Percentiles rank a stretch among this genome's conserved stretches.
These are phyloP conservation scores for Pipistrellus pipistrellus DNA, from an alignment of 2,797 vertebrate species.

Conservation along the genomic window DNA sequence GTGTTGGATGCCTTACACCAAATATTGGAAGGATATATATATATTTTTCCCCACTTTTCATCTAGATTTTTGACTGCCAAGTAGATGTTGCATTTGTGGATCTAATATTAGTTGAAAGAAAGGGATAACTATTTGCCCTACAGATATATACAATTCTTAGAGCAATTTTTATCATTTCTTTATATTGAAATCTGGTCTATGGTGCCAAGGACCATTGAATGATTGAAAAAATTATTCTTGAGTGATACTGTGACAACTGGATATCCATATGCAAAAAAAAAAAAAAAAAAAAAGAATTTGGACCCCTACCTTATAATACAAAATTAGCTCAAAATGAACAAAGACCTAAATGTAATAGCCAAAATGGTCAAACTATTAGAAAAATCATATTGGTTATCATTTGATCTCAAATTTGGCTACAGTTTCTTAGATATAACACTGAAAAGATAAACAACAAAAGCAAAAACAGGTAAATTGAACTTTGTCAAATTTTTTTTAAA, in stretches of 20 bases:
- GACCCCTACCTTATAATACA: neutral
- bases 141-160: neutral
- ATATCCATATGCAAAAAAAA: neutral
- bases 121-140: conserved; percentile 12
- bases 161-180: conserved; percentile 14
- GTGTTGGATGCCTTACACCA: neutral
- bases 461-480: neutral
- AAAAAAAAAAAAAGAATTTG: neutral
- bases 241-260: neutral
- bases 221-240: neutral
- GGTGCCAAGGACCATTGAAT: neutral
- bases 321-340: conserved; percentile 17
- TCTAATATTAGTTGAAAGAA: conserved; percentile 44
- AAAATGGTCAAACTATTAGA: neutral
- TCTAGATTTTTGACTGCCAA: neutral
- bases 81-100: neutral
- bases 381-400: neutral
- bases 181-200: neutral
- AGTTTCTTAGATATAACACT: neutral
- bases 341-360: neutral
- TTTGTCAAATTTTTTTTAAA: neutral
- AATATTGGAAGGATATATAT: neutral
- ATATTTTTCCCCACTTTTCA: neutral
- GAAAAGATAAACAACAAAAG: neutral
- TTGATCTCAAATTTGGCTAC: neutral